Base-by-base conservation (phyloP, 1,140 invertebrate species). In the Psilanteris sp. region DNA sequence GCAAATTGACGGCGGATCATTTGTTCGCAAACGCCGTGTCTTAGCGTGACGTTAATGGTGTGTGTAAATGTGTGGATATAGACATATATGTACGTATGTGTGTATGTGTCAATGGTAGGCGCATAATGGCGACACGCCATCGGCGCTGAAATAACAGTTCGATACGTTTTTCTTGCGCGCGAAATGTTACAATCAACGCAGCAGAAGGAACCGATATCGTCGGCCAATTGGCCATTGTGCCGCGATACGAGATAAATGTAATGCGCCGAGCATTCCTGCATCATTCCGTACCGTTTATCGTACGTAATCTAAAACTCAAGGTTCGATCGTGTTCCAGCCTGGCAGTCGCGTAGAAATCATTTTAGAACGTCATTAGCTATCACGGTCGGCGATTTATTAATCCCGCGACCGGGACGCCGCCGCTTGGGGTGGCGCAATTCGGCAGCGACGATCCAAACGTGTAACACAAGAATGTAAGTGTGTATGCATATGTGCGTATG, bases 1-100 rank as follows among this genome's bases (percentile, higher is more conserved):
- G 48, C 34, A 67, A 66, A 66, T 66, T 74, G 46, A 50, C 54
- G 39, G 44, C 48, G 50, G 64, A 64, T 59, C 32, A 74, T 74
- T 74, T 67, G 46, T 67, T 74, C 41, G 39, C 5, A 20, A 3
- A 20, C 5, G 61, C 32, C 32, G 24, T 66, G 50, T 44, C 37
- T 74, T 39, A 50, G 36, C 32, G 20, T 57, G 50, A 62, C 41
- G 46, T 57, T 66, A 73, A 73, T 66, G 24, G 27, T 44, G 52
- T 36, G 52, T 41, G 36, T 34, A 36, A 16, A 3, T 6, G 48
- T 8, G 26, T 11, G 5, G 1, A 48, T 31, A 20, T n/a, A n/a
- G n/a, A n/a, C n/a, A n/a, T n/a, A n/a, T n/a, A n/a, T n/a, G n/a
- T n/a, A n/a, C n/a, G n/a, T n/a, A n/a, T n/a, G n/a, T n/a, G n/a